phyloP scores from a whole-genome alignment of 1,140 invertebrate genomes.

The Drosophila saltans region DNA sequence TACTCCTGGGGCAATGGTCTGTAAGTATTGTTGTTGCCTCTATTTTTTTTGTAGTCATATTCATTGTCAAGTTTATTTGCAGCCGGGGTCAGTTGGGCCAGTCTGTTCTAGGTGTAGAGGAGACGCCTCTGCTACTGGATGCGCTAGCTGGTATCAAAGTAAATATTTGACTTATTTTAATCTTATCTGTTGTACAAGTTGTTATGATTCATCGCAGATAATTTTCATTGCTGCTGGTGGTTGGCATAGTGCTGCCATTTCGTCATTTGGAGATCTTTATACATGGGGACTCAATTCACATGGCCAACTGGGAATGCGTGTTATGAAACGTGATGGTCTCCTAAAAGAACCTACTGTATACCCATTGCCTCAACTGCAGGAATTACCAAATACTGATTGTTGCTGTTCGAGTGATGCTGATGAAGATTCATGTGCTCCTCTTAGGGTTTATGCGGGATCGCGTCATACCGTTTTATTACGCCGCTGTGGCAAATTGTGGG shows the following conservation, averaged over 20 bases:
- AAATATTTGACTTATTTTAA: conserved; percentile 11
- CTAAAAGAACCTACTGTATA: conserved; percentile 73
- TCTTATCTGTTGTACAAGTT: conserved; percentile 33
- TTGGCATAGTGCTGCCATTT: conserved; percentile 93
- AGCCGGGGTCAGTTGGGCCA: conserved; percentile 94
- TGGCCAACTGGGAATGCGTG: conserved; percentile 90
- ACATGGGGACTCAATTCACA: conserved; percentile 96
- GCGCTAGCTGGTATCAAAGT: conserved; percentile 89
- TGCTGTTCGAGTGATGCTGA: conserved; percentile 82
- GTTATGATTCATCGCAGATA: conserved; percentile 76
- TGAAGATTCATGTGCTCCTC: conserved; percentile 79
- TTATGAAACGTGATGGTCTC: conserved; percentile 61
- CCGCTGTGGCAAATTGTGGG: conserved; percentile 87
- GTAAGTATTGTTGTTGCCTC: conserved; percentile 84
- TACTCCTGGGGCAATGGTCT: conserved; percentile 92
- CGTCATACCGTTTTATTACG: conserved; percentile 87
- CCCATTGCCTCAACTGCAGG: conserved; percentile 67
- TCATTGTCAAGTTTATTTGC: conserved; percentile 27
- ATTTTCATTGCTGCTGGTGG: conserved; percentile 89
- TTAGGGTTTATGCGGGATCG: conserved; percentile 87
- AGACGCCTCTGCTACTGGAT: conserved; percentile 87
- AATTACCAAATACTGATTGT: conserved; percentile 64
- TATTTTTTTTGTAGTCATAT: conserved; percentile 23
- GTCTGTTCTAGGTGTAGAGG: conserved; percentile 86
- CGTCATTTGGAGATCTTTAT: conserved; percentile 91